Conservation (phyloP, 2,888 invertebrate genomes). For the Helicoverpa assulta region DNA sequence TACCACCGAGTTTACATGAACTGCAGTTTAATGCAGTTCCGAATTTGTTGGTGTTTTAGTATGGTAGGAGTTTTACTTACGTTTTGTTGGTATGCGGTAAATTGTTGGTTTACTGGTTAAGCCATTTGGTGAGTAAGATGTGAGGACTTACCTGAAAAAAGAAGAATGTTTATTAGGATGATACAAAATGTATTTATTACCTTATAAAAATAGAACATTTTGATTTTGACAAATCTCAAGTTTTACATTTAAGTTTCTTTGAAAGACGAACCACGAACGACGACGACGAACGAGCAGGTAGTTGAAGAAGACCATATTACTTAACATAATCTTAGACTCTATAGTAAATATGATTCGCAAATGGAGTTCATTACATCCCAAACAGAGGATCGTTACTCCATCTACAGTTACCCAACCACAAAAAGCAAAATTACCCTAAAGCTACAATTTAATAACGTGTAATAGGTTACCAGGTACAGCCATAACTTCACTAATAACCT, state of each 20-base stretch:
- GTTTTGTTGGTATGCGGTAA: background rate
- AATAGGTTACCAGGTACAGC: constrained; percentile 24
- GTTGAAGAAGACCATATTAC: too few relatives aligned
- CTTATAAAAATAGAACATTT: too few relatives aligned
- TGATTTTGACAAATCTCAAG: too few relatives aligned
- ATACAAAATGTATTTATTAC: background rate
- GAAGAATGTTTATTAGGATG: constrained; percentile 33
- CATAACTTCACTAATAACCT: constrained; percentile 38
- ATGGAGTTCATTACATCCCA: too few relatives aligned
- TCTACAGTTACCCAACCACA: constrained; percentile 3
- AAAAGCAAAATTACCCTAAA: background rate
- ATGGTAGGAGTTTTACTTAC: constrained; percentile 18
- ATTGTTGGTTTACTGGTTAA: too few relatives aligned
- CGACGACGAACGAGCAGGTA: too few relatives aligned
- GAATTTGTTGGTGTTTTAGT: constrained; percentile 1
- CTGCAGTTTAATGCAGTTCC: constrained; percentile 33
- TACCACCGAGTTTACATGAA: constrained; percentile 35
- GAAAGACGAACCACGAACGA: too few relatives aligned
- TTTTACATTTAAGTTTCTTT: too few relatives aligned
- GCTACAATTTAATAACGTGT: constrained; percentile 29
- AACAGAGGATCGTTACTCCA: too few relatives aligned
- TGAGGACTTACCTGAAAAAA: constrained; percentile 57
- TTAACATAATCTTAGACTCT: too few relatives aligned
- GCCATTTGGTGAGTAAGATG: background rate
- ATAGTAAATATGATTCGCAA: too few relatives aligned